Base-by-base conservation (phyloP, 2,888 invertebrate genomes). In the Drosophila nr. fundita region DNA sequence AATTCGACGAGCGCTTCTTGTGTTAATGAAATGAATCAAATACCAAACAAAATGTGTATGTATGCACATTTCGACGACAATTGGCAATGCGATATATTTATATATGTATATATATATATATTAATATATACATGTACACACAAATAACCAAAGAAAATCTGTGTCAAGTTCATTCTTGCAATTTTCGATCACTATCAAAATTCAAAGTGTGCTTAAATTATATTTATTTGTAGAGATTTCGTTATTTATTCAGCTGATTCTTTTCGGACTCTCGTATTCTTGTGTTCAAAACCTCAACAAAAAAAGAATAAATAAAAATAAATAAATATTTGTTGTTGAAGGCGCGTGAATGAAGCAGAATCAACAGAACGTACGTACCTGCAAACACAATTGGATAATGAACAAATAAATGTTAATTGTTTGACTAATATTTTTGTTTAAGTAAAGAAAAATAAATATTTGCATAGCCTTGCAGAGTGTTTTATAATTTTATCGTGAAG, bases 151-250 rank as follows among this genome's bases (percentile, higher is more conserved):
- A 13, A 7, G 18, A 18, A 34, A 52, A 81, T 76, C 62, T 86
- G 77, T 84, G 86, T 86, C 89, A 86, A 86, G 86, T 86, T 86
- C 82, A 74, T 58, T 75, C 58, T 60, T 53, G 65, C 45, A 57
- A 53, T 62, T 60, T 62, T 68, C 66, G 58, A 24, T 6, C 48
- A 67, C 53, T 73, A 65, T 80, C 65, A 68, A 76, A 78, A 81
- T 70, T 42, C 67, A 76, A 76, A 72, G 54, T 57, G 60, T 59
- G 50, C 55, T 55, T 50, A 52, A 32, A 13, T 40, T 59, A 40
- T 29, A 54, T 63, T 71, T 60, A 57, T 53, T 60, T 45, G 21
- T 13, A 13, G 29, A 62, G 40, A 68, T 30, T 40, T 48, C 18
- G n/a, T 61, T 53, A 57, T 68, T 59, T 55, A 50, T 68, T 73